Evolutionary conservation across 2,888 invertebrate genomes (phyloP).

Genomic region (Formica aserva): DNA sequence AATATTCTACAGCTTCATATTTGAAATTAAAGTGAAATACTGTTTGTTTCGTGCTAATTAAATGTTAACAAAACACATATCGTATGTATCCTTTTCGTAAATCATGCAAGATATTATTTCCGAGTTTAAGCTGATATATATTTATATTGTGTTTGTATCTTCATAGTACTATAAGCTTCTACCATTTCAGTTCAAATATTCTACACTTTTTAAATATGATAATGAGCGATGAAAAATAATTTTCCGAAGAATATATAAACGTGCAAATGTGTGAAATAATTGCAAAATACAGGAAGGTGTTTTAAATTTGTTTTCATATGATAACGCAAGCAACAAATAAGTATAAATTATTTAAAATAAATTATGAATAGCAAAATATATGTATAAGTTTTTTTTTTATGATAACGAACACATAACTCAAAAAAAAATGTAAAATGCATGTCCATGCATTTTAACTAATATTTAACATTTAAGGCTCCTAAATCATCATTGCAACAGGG

Average conservation of each 20-base stretch:
- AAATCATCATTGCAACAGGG: neutral
- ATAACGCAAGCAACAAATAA: neutral
- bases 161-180: neutral
- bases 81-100: constrained; percentile 4
- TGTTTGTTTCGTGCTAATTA: constrained; percentile 29
- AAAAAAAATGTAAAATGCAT: neutral
- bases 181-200: neutral
- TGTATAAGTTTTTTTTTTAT: neutral
- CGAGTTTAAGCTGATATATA: neutral
- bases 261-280: neutral
- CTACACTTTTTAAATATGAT: neutral
- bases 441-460: neutral
- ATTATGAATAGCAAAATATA: neutral
- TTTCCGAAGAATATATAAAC: neutral
- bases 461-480: neutral
- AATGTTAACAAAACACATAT: constrained; percentile 35
- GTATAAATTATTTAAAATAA: neutral
- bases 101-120: neutral
- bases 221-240: neutral
- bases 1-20: constrained; percentile 40
- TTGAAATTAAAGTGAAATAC: constrained; percentile 35
- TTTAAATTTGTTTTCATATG: no score
- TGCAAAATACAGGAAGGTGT: no score
- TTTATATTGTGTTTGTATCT: neutral
- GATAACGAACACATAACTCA: neutral